These are phyloP conservation scores for Papilio dardanus DNA, from an alignment of 1,140 invertebrate species.

Conservation along the genomic window DNA sequence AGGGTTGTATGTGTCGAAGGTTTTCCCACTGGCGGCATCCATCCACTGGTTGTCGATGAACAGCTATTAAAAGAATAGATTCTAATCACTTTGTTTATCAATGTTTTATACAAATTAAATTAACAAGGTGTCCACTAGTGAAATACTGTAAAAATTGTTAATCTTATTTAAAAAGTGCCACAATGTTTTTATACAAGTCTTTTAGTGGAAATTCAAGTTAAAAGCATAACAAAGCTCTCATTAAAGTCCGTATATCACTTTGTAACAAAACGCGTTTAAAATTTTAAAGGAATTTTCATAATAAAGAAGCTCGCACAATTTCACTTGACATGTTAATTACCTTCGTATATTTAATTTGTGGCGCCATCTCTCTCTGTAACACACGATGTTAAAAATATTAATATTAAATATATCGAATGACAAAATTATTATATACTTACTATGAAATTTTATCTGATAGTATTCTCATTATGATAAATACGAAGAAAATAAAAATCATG, in stretches of 20 bases:
- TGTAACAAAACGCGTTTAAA: background rate
- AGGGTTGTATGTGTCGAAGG: conserved; percentile 89
- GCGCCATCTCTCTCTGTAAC: conserved; percentile 3
- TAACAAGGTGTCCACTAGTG: too few species aligned
- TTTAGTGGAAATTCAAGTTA: too few species aligned
- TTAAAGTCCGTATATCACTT: too few species aligned
- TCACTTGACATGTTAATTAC: background rate
- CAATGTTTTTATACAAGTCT: too few species aligned
- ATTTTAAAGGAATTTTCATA: too few species aligned
- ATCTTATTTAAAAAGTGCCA: too few species aligned
- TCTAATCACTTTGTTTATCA: too few species aligned
- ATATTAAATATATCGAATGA: background rate
- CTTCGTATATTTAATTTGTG: conserved; percentile 28
- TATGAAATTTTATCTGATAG: background rate
- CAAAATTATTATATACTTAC: background rate
- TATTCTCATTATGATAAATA: background rate
- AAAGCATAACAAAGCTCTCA: too few species aligned
- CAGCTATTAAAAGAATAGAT: conserved; percentile 86
- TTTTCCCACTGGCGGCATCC: conserved; percentile 87
- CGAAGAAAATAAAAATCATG: background rate
- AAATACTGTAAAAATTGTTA: too few species aligned
- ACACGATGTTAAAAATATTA: background rate
- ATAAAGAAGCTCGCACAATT: too few species aligned
- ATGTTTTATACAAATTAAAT: too few species aligned
- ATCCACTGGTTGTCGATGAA: conserved; percentile 97